Percentiles rank a stretch among this genome's conserved stretches.
These are phyloP conservation scores for Bugula neritina DNA, from an alignment of 2,888 invertebrate species.

Conservation along the genomic window DNA sequence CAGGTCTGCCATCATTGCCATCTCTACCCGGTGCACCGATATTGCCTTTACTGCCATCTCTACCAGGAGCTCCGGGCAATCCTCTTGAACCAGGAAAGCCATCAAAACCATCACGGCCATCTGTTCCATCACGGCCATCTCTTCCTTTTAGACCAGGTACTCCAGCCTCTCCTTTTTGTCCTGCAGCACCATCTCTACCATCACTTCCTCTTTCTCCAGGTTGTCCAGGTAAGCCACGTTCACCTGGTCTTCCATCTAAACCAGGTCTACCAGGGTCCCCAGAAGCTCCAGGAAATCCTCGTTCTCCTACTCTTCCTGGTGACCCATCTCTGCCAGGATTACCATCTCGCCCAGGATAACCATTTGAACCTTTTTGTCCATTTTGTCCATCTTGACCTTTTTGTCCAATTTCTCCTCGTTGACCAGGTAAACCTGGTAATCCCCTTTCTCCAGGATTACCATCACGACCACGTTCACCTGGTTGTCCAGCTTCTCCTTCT, in stretches of 20 bases:
- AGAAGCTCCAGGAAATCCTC: neutral
- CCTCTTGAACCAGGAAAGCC: slow-evolving; percentile 32
- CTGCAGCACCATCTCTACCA: neutral
- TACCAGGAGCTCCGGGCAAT: slow-evolving; percentile 31
- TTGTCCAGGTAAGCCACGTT: neutral
- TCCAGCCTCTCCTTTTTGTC: neutral
- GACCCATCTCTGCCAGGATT: neutral
- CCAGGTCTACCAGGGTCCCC: neutral
- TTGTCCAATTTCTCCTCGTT: neutral
- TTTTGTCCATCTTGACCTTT: neutral
- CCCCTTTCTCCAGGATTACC: neutral
- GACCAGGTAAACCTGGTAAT: neutral
- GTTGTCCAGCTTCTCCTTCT: neutral
- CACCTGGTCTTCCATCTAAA: neutral
- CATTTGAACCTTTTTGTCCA: neutral
- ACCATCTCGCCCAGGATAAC: neutral
- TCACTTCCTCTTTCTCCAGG: neutral
- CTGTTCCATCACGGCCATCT: neutral
- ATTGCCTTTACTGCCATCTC: slow-evolving; percentile 29
- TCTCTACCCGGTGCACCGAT: slow-evolving; percentile 20
- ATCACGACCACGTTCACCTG: slow-evolving; percentile 1
- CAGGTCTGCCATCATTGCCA: neutral
- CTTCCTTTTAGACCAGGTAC: neutral
- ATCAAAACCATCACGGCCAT: slow-evolving; percentile 30
- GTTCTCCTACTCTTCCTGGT: neutral